phyloP scores from a whole-genome alignment of 2,888 invertebrate genomes.

The Eupithecia pulchellata region DNA sequence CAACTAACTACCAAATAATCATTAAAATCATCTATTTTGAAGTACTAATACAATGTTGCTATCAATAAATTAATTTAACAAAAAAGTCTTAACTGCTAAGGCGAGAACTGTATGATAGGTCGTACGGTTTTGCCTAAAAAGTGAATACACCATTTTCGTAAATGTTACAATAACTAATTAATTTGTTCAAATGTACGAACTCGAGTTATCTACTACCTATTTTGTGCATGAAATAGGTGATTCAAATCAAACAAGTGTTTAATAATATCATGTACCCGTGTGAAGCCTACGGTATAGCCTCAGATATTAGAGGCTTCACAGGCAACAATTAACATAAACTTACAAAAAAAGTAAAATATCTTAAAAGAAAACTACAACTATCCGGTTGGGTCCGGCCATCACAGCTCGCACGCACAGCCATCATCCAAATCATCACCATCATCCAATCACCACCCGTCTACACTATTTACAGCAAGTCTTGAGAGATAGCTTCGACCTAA shows the following conservation, averaged over 20 bases:
- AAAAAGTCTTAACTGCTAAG: no score
- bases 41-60: background rate
- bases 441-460: slow-evolving; percentile 26
- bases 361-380: slow-evolving; percentile 20
- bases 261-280: background rate
- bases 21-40: background rate
- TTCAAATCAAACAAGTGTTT: background rate
- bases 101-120: no score
- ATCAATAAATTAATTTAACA: background rate
- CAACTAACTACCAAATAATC: background rate
- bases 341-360: slow-evolving; percentile 16
- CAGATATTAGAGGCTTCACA: background rate
- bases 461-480: slow-evolving; percentile 32
- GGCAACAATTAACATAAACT: slow-evolving; percentile 22
- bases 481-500: slow-evolving; percentile 4
- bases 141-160: background rate
- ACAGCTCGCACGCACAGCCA: slow-evolving; percentile 39
- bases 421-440: slow-evolving; percentile 23
- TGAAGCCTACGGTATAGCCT: background rate
- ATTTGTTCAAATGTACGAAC: background rate
- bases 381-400: slow-evolving; percentile 31
- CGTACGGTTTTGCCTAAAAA: background rate
- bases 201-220: background rate
- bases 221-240: background rate
- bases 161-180: background rate